Evolutionary conservation across 2,888 invertebrate genomes (phyloP).

Genomic region (Hecatera dysodea): DNA sequence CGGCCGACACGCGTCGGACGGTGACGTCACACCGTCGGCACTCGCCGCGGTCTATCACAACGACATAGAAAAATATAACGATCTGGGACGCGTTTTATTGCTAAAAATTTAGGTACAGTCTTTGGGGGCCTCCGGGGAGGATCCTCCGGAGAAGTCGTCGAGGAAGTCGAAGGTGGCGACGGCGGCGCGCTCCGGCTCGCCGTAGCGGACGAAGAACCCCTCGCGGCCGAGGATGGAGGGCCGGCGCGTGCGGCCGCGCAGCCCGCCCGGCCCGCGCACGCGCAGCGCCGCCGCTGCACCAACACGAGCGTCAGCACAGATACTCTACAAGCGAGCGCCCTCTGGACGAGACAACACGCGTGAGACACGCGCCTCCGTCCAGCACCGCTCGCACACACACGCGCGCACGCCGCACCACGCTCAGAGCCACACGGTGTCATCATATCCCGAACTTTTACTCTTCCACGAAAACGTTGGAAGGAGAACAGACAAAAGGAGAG

Average conservation of each 20-base stretch:
- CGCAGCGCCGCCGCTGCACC: conserved; percentile 91
- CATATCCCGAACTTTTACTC: conserved; percentile 29
- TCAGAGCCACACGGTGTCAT: background rate
- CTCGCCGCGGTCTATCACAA: conserved; percentile 77
- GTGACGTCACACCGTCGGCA: conserved; percentile 59
- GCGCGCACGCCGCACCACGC: conserved; percentile 25
- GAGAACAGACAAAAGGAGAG: background rate
- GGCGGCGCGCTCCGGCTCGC: conserved; percentile 94
- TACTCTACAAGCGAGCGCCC: conserved; percentile 81
- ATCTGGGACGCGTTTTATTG: conserved; percentile 82
- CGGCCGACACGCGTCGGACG: conserved; percentile 57
- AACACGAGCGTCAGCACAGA: conserved; percentile 73
- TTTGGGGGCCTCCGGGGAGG: conserved; percentile 86
- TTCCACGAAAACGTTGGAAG: background rate
- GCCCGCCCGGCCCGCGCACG: conserved; percentile 90
- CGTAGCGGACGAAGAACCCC: conserved; percentile 95
- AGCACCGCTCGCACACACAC: conserved; percentile 58
- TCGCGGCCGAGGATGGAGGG: conserved; percentile 94
- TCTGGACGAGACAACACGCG: conserved; percentile 82
- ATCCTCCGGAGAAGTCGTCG: conserved; percentile 91
- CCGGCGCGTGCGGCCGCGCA: conserved; percentile 85
- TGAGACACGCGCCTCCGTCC: conserved; percentile 68
- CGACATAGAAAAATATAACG: conserved; percentile 84
- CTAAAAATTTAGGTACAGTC: conserved; percentile 84
- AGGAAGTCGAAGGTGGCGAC: conserved; percentile 95